Base-by-base conservation (phyloP, 2,797 vertebrate genomes). In the Eulemur rubriventer region DNA sequence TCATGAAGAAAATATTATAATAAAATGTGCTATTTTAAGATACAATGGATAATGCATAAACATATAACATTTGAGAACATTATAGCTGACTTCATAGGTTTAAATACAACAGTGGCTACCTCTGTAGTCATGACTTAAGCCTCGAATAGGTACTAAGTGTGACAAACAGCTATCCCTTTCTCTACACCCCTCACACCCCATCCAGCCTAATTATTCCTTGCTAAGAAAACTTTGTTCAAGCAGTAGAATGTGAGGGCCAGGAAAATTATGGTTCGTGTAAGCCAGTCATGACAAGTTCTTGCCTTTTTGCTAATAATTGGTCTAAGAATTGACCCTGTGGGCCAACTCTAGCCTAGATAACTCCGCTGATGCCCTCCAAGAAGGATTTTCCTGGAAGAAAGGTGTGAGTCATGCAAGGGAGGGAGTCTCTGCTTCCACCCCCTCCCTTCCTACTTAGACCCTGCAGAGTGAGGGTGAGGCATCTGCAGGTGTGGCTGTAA, bases 21-120 rank as follows among this genome's bases (percentile, higher is more conserved):
- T 50, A 91, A 76, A 88, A 76, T 26, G 16, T 28, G n/a, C 38
- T 76, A n/a, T 76, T 94, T 97, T 94, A 78, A 96, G 91, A 87
- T 72, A 26, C 22, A 85, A 85, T 7, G 33, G 69, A 41, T 81
- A 76, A 59, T 88, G 8, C 55, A 38, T 93, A 81, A 89, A 82
- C 10, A 67, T 5, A 3, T 63, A 87, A 57, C 33, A 84, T 3
- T 17, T 76, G 43, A 83, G 57, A 83, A 83, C 22, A 79, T 76
- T 89, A 80, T n/a, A 35, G 35, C 24, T 50, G 30, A 86, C 22
- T 94, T 59, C 22, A 75, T 48, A 48, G 14, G 35, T 63, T 63
- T 86, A 86, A 93, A 82, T 83, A 57, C n/a, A 69, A 11, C 18
- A 24, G 50, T 17, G 65, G 14, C 50, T 79, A 92, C 65, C 14